A percentile compares a stretch with the other conserved stretches of the same genome.
phyloP scores from a whole-genome alignment of 2,113 vertebrate species.

The Cottus gobio region DNA sequence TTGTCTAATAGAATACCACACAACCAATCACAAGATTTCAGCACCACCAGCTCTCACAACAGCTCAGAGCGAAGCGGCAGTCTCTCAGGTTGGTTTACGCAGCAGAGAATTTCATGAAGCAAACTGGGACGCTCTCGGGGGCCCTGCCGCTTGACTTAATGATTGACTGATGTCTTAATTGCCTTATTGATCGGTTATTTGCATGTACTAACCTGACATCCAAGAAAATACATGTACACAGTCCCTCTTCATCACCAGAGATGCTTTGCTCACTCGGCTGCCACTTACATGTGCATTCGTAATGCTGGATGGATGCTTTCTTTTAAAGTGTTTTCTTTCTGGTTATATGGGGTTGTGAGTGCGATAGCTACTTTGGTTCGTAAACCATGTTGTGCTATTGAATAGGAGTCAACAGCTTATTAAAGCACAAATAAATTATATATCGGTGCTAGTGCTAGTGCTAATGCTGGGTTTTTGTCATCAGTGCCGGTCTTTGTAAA shows the following conservation, averaged over 20 bases:
- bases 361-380: neutral
- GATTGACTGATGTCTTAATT: conserved; percentile 70
- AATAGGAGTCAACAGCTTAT: conserved; percentile 33
- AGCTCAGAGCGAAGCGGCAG: conserved; percentile 99
- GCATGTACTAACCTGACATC: conserved; percentile 70
- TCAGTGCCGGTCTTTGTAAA: conserved; percentile 45
- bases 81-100: conserved; percentile 97
- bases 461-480: conserved; percentile 51
- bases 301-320: neutral
- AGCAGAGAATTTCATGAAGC: conserved; percentile 67
- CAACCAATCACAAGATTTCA: conserved; percentile 99
- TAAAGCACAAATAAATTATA: conserved; percentile 40
- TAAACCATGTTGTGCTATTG: conserved; percentile 25
- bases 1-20: conserved; percentile 99
- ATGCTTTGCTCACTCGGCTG: conserved; percentile 47
- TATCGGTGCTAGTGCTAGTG: conserved; percentile 46
- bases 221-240: conserved; percentile 26
- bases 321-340: conserved; percentile 5
- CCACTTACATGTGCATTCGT: conserved; percentile 15
- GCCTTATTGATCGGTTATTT: conserved; percentile 71
- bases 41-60: conserved; percentile 99
- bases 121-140: conserved; percentile 43
- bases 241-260: conserved; percentile 41
- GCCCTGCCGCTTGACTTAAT: conserved; percentile 58
- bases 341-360: neutral